Evolutionary conservation across 2,113 vertebrate genomes (phyloP), one percentile per base, ranked within the genome.

Genomic region (Carollia perspicillata): DNA sequence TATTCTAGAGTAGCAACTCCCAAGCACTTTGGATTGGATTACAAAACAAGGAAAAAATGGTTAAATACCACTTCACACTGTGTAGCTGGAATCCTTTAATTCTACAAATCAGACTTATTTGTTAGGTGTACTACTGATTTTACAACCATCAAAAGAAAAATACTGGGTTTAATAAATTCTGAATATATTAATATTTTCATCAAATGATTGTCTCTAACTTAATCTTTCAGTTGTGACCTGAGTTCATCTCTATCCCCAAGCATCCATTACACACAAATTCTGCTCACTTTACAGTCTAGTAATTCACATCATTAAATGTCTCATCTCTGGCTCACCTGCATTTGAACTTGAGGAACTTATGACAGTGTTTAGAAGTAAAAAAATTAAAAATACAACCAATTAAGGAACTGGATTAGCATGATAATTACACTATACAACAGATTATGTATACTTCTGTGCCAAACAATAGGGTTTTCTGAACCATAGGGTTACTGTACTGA

Each of bases 111-210:
- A 74, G 26, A 72, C n/a, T 83, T 35, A 85, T 40, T 77, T 66
- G 87, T 42, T 22, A 89, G 42, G 18, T 69, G 0, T 91, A 71
- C 20, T 44, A 33, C 18, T 75, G 6, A 77, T 77, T 95, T 97
- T 53, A 90, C 78, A 85, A 49, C 87, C 33, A 93, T 69, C 72
- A 91, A 89, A 89, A 84, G 90, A 47, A 90, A 94, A 93, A 65
- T 71, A 88, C 1, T 69, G 30, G 66, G 30, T 90, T 95, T 74
- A 89, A 44, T 74, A 94, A 86, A 92, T 79, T 51, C 30, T 22
- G 9, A 88, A 69, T 47, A 72, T 17, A 35, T 47, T 71, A 40
- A 42, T 37, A 89, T 20, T 65, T 22, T 49, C 71, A 90, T 53
- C 40, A 81, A 78, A 78, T 81, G 35, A 90, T 12, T 2, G 2